Evolutionary conservation across 2,113 vertebrate species (phyloP), one percentile per base, ranked within the genome.

Genomic region (Aleadryas rufinucha): DNA sequence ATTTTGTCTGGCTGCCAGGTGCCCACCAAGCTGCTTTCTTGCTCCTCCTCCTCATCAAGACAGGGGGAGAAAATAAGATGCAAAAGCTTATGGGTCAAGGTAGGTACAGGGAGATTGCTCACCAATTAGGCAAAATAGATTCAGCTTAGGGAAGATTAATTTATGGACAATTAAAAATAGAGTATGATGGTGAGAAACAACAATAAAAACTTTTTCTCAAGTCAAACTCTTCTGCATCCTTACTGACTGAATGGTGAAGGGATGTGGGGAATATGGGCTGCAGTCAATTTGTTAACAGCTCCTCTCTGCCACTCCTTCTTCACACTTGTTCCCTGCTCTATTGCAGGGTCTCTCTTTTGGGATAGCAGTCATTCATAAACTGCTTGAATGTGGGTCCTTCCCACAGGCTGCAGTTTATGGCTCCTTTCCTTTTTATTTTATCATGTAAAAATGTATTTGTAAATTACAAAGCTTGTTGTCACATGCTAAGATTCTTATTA

Each of bases 211-310:
- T 31, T 63, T 8, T 75, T 77, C 13, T 54, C 5, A 45, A 59
- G 35, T 23, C 9, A 11, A 7, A 24, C 7, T 35, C 12, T 39
- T 88, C 10, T 65, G 56, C 8, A 23, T 42, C 16, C 7, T 27
- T 50, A 11, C 19, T 26, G 22, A 28, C 3, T 6, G 18, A 50
- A 20, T 1, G 1, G 6, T n/a, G 8, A 13, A 64, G 22, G 3
- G 3, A 1, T 7, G 3, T 45, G 31, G 17, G 31, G 13, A 71
- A 57, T 30, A 30, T 6, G 1, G 17, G 13, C 18, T 84, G 28
- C 42, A 65, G 23, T 47, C 18, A 37, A 14, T 61, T 70, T 7
- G 5, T 33, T 30, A 39, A 39, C 23, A 66, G 2, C 5, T 68
- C 13, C 21, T 68, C 16, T 72, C 44, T 92, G 15, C 7, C 11